Evolutionary conservation across 1,140 invertebrate genomes (phyloP).

Genomic region (Gerris buenoi): DNA sequence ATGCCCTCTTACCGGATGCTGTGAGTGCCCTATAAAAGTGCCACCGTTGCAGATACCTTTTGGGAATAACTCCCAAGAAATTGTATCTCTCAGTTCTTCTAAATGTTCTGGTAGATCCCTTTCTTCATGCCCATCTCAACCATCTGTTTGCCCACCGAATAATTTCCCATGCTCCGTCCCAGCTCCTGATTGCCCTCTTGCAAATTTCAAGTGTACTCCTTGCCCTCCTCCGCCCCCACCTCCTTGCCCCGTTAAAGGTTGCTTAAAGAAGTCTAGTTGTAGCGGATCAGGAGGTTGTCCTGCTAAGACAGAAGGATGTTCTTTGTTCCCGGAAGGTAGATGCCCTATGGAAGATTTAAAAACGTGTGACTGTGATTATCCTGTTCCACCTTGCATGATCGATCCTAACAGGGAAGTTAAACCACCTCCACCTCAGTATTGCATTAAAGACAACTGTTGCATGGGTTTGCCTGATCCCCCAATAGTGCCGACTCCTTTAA

Average conservation of each 20-base stretch:
- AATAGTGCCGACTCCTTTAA: background rate
- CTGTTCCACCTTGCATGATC: slow-evolving; percentile 7
- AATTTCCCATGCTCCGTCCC: background rate
- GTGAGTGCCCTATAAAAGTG: background rate
- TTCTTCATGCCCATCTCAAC: background rate
- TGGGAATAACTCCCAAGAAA: no score
- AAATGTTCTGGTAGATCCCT: no score
- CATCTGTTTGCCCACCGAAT: background rate
- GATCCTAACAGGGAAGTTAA: background rate
- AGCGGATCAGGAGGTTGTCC: background rate
- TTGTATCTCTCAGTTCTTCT: no score
- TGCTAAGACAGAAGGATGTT: background rate
- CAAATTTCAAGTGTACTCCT: background rate
- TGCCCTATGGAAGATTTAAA: slow-evolving; percentile 6
- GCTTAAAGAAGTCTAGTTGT: background rate
- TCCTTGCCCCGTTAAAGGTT: slow-evolving; percentile 4
- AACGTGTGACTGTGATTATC: slow-evolving; percentile 6
- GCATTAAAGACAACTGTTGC: slow-evolving; percentile 8
- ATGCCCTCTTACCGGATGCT: background rate
- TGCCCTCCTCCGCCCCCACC: background rate
- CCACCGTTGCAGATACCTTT: background rate
- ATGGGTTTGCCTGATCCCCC: slow-evolving; percentile 7
- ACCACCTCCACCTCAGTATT: slow-evolving; percentile 4
- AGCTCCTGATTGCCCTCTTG: background rate
- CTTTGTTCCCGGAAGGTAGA: background rate